Conservation (phyloP, 2,113 vertebrate species). For the Oreamnos americanus region DNA sequence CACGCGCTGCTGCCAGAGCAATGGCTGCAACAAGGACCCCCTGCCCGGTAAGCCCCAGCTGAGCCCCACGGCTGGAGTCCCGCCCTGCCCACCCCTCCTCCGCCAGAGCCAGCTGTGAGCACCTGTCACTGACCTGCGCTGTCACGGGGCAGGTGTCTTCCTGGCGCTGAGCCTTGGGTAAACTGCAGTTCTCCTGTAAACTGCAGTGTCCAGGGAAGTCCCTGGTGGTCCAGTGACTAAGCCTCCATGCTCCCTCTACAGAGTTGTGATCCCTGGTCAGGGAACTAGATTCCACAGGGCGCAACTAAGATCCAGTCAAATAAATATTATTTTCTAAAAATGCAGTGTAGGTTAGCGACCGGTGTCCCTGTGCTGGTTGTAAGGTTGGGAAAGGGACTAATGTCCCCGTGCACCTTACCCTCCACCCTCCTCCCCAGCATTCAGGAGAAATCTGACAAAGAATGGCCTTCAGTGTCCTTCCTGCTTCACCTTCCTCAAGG, state of each 20-base stretch:
- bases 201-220: not conserved
- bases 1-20: slow-evolving; percentile 56
- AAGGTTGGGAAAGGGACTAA: too few relatives aligned
- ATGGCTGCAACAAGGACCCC: slow-evolving; percentile 43
- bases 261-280: not conserved
- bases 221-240: not conserved
- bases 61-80: fast-evolving
- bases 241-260: not conserved
- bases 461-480: slow-evolving; percentile 54
- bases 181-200: not conserved
- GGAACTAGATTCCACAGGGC: not conserved
- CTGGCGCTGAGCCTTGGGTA: fast-evolving
- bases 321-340: not conserved
- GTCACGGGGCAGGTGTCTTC: not conserved
- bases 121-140: fast-evolving
- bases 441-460: slow-evolving; percentile 43
- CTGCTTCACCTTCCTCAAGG: slow-evolving; percentile 53
- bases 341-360: not conserved
- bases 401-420: fast-evolving
- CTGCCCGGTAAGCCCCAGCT: slow-evolving; percentile 33
- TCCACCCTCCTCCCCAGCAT: not conserved
- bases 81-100: not conserved
- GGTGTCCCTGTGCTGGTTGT: fast-evolving
- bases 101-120: not conserved
- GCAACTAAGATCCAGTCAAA: not conserved